These are phyloP conservation scores for Tichodroma muraria DNA, from an alignment of 2,113 vertebrate species.

Conservation along the genomic window DNA sequence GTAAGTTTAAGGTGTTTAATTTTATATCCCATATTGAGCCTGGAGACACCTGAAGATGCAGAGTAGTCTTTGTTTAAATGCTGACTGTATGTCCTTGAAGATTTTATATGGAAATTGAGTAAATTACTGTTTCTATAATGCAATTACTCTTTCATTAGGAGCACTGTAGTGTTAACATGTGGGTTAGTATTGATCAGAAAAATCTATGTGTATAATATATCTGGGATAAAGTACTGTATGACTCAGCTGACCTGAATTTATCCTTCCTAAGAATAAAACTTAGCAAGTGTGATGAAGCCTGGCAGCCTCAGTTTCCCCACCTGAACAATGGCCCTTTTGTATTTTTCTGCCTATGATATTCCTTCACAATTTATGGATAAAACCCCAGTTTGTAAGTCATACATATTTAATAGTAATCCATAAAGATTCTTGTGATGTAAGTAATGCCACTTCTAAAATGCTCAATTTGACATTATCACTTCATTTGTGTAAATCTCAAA, in stretches of 20 bases:
- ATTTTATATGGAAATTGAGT: conserved; percentile 46
- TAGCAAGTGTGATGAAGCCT: background rate
- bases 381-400: background rate
- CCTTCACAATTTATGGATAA: background rate
- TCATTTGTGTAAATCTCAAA: background rate
- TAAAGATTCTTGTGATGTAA: background rate
- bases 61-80: conserved; percentile 25
- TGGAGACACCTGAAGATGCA: conserved; percentile 13
- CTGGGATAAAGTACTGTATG: background rate
- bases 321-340: background rate
- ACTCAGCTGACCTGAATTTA: background rate
- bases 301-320: background rate
- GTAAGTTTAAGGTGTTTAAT: conserved; percentile 42
- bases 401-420: background rate
- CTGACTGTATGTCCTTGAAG: background rate
- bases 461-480: background rate
- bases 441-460: background rate
- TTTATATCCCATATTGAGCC: conserved; percentile 33
- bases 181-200: conserved; percentile 2
- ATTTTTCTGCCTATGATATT: background rate
- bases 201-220: background rate
- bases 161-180: background rate
- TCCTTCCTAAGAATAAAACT: background rate
- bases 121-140: conserved; percentile 10
- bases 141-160: conserved; percentile 28